These are phyloP conservation scores for Nerophis ophidion DNA, from an alignment of 2,113 vertebrate genomes.

Conservation along the genomic window DNA sequence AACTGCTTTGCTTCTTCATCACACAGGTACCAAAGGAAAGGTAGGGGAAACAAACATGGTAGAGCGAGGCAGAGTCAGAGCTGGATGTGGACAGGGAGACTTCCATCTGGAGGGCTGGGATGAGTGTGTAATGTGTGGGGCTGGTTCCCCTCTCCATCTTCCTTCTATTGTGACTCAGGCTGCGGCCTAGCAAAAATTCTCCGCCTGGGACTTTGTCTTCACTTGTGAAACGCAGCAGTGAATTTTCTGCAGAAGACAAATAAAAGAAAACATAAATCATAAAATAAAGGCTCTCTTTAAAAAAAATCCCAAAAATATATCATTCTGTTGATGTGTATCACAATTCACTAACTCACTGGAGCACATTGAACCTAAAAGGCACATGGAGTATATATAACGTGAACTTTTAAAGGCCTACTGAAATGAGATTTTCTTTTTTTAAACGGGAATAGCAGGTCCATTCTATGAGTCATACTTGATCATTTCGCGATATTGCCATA, in stretches of 20 bases:
- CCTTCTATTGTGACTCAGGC: constrained; percentile 88
- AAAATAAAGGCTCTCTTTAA: not conserved
- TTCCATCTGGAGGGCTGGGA: constrained; percentile 92
- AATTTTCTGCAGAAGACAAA: constrained; percentile 79
- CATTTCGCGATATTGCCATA: too few relatives aligned
- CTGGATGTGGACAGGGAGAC: constrained; percentile 89
- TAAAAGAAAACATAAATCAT: not conserved
- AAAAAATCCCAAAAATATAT: not conserved
- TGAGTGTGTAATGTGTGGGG: constrained; percentile 86
- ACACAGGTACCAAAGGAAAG: not conserved
- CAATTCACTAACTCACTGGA: too few relatives aligned
- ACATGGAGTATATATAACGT: too few relatives aligned
- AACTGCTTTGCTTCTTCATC: not conserved
- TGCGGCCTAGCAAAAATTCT: constrained; percentile 86
- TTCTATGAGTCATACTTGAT: too few relatives aligned
- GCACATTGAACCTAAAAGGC: too few relatives aligned
- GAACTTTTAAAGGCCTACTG: too few relatives aligned
- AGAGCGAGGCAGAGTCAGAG: constrained; percentile 84
- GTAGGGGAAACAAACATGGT: constrained; percentile 81
- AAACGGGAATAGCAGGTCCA: too few relatives aligned
- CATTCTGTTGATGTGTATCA: too few relatives aligned
- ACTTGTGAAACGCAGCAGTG: constrained; percentile 88
- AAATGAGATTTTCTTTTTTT: too few relatives aligned
- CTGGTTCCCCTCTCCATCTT: constrained; percentile 86
- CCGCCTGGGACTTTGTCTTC: constrained; percentile 89